These are phyloP conservation scores for Petrolisthes manimaculis DNA, from an alignment of 2,888 invertebrate species.

Conservation along the genomic window DNA sequence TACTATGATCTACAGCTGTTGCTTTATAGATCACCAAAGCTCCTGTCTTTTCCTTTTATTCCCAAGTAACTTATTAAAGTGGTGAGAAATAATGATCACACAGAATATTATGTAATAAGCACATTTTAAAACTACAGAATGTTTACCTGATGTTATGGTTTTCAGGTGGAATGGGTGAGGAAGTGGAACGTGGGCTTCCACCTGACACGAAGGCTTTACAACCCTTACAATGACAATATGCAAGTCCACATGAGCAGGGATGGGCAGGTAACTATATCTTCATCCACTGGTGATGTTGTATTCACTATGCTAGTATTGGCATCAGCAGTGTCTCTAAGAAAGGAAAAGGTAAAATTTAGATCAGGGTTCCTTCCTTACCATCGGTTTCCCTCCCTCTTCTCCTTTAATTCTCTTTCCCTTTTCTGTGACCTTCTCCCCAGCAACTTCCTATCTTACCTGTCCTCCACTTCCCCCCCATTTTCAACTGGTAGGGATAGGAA, in stretches of 20 bases:
- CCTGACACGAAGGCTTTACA: conserved; percentile 73
- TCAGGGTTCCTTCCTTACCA: neutral
- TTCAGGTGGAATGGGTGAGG: conserved; percentile 72
- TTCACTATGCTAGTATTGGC: neutral
- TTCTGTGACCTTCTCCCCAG: neutral
- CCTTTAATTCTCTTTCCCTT: neutral
- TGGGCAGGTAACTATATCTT: conserved; percentile 71
- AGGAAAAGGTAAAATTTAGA: neutral
- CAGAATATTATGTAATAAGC: too few species aligned
- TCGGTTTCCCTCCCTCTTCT: neutral
- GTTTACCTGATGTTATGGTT: neutral
- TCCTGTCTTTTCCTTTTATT: too few species aligned
- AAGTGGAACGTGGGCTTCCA: conserved; percentile 72
- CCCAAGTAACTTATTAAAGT: too few species aligned
- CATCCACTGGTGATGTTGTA: neutral
- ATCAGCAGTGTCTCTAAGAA: neutral
- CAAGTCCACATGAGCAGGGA: conserved; percentile 75
- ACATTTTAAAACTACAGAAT: too few species aligned
- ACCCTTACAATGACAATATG: conserved; percentile 75
- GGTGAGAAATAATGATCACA: too few species aligned
- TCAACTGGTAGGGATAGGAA: too few species aligned
- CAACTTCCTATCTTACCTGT: too few species aligned
- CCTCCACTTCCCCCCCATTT: too few species aligned
- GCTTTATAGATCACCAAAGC: too few species aligned
- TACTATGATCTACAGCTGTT: too few species aligned